Evolutionary conservation across 2,888 invertebrate genomes (phyloP).

Genomic region (Esperia sulphurella): DNA sequence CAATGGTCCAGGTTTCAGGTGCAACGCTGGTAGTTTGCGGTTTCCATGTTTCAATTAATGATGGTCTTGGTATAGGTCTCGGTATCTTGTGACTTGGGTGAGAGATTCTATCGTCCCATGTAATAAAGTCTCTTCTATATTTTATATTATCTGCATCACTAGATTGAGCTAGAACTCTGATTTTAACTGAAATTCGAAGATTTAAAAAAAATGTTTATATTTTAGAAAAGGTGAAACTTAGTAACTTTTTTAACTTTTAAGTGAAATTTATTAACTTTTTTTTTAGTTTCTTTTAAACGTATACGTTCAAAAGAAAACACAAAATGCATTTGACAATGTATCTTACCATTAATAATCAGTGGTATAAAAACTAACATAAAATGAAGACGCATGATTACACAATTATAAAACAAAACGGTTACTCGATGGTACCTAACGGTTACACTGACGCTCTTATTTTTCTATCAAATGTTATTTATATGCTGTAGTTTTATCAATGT

Average conservation of each 20-base stretch:
- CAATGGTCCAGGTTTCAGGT: background rate
- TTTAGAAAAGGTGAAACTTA: no score
- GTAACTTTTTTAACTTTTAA: no score
- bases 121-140: background rate
- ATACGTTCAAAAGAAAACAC: background rate
- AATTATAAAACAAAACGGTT: background rate
- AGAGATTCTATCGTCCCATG: background rate
- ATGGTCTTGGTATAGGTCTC: constrained; percentile 1
- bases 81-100: background rate
- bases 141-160: background rate
- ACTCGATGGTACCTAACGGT: no score
- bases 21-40: background rate
- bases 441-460: background rate
- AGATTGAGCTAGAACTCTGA: background rate
- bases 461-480: background rate
- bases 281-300: no score
- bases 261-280: no score
- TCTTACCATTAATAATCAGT: constrained; percentile 36
- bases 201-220: background rate
- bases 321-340: constrained; percentile 4
- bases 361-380: constrained; percentile 28
- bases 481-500: background rate
- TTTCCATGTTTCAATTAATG: background rate
- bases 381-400: constrained; percentile 13
- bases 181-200: background rate